Percentiles rank a stretch among this genome's conserved stretches.
Evolutionary conservation across 2,797 vertebrate species (phyloP).

Genomic region (Siniperca obscura): DNA sequence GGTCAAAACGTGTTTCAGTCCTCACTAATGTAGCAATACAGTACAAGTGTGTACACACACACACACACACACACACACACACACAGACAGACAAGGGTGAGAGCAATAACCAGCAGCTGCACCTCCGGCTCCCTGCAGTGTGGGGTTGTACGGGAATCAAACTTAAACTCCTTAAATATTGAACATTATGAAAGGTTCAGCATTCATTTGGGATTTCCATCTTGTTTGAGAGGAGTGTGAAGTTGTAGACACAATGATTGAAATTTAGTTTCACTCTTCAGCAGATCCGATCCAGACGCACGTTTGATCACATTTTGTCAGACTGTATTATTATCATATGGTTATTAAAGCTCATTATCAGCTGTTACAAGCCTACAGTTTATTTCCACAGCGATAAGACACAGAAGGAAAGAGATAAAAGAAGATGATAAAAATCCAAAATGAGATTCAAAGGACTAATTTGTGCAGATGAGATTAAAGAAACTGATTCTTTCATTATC

Average conservation of each 20-base stretch:
- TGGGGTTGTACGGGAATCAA: background rate
- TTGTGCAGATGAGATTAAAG: slow-evolving; percentile 48
- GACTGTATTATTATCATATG: slow-evolving; percentile 15
- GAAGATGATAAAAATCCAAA: background rate
- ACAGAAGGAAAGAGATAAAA: slow-evolving; percentile 10
- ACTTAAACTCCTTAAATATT: too few relatives aligned
- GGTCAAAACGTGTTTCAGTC: too few relatives aligned
- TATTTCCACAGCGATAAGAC: slow-evolving; percentile 30
- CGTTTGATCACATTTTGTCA: background rate
- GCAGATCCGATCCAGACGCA: background rate
- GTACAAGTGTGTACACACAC: background rate
- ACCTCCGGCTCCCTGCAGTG: background rate
- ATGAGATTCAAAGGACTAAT: slow-evolving; percentile 37
- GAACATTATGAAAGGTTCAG: background rate
- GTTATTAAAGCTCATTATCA: slow-evolving; percentile 31
- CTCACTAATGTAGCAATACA: too few relatives aligned
- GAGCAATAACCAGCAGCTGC: background rate
- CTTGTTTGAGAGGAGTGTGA: background rate
- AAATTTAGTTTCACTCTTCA: background rate
- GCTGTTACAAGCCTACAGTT: slow-evolving; percentile 20
- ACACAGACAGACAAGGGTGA: background rate
- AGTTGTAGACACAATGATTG: background rate
- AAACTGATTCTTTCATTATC: slow-evolving; percentile 42
- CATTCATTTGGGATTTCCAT: too few relatives aligned
- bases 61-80: background rate